Evolutionary conservation across 1,140 invertebrate species (phyloP).

Genomic region (Pseudomyrmex concolor): DNA sequence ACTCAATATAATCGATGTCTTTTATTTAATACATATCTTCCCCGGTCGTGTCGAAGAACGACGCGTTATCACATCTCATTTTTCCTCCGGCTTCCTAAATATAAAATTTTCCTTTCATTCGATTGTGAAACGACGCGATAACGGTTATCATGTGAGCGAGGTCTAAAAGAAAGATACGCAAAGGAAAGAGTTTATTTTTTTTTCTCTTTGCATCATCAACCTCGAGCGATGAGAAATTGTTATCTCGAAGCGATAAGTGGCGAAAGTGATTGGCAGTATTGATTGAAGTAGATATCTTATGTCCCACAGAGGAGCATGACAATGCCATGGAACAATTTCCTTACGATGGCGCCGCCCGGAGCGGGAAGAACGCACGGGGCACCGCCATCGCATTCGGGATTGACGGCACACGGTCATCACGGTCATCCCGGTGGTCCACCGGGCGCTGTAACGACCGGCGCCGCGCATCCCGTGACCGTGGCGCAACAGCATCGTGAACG

Average conservation of each 20-base stretch:
- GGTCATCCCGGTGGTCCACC: constrained; percentile 68
- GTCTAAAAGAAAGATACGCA: no score
- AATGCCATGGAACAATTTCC: constrained; percentile 82
- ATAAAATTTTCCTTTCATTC: no score
- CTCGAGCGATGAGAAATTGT: not conserved
- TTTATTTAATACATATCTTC: no score
- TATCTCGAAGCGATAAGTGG: not conserved
- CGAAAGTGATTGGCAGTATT: constrained; percentile 77
- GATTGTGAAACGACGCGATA: no score
- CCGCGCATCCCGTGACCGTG: constrained; percentile 77
- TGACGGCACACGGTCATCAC: constrained; percentile 75
- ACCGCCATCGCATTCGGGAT: constrained; percentile 71
- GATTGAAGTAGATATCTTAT: constrained; percentile 84
- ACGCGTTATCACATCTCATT: no score
- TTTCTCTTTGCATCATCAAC: no score
- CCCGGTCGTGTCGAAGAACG: no score
- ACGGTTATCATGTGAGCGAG: no score
- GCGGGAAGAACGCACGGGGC: constrained; percentile 74
- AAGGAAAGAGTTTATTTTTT: no score
- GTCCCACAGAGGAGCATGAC: constrained; percentile 82
- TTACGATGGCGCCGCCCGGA: constrained; percentile 80
- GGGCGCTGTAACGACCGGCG: constrained; percentile 68
- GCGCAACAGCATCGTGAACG: constrained; percentile 77
- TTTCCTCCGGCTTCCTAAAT: no score
- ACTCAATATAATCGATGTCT: no score